phyloP scores from a whole-genome alignment of 2,888 invertebrate species.

The Digitonthophagus gazella region DNA sequence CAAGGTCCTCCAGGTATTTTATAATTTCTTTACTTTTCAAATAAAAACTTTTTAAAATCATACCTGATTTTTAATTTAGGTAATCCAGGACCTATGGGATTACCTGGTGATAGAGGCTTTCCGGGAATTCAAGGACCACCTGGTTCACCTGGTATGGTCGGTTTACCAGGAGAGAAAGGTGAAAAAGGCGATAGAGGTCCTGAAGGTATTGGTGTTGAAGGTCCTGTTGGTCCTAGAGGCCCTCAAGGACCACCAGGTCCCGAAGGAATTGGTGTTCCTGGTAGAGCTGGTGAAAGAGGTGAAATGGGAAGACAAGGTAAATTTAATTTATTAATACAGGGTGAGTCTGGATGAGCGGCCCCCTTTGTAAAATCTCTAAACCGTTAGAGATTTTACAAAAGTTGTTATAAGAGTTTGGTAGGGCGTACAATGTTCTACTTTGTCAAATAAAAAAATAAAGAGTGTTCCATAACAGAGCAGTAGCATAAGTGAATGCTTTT shows the following conservation, averaged over 20 bases:
- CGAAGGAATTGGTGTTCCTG: constrained; percentile 62
- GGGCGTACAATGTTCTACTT: too few relatives aligned
- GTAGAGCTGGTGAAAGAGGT: constrained; percentile 75
- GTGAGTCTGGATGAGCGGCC: too few relatives aligned
- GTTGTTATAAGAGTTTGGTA: too few relatives aligned
- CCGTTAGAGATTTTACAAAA: too few relatives aligned
- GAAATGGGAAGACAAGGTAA: constrained; percentile 71
- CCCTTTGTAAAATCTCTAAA: too few relatives aligned
- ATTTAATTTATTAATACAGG: too few relatives aligned
- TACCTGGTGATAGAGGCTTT: constrained; percentile 64
- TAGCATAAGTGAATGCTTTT: too few relatives aligned
- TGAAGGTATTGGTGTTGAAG: constrained; percentile 72
- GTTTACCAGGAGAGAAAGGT: constrained; percentile 65
- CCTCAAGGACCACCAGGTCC: constrained; percentile 68
- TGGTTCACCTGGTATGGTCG: constrained; percentile 61
- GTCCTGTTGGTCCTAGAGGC: constrained; percentile 71
- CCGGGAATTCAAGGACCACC: constrained; percentile 63
- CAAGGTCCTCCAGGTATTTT: constrained; percentile 65
- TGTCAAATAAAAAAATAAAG: too few relatives aligned
- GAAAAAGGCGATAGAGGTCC: constrained; percentile 71
- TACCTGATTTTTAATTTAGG: constrained; percentile 47
- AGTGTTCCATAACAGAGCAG: too few relatives aligned
- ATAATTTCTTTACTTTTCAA: constrained; percentile 11
- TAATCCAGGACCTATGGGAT: constrained; percentile 65
- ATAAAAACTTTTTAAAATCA: background rate